Percentiles rank a stretch among this genome's conserved stretches.
These are phyloP conservation scores for Strigops habroptila DNA, from an alignment of 2,113 vertebrate species.

Conservation along the genomic window DNA sequence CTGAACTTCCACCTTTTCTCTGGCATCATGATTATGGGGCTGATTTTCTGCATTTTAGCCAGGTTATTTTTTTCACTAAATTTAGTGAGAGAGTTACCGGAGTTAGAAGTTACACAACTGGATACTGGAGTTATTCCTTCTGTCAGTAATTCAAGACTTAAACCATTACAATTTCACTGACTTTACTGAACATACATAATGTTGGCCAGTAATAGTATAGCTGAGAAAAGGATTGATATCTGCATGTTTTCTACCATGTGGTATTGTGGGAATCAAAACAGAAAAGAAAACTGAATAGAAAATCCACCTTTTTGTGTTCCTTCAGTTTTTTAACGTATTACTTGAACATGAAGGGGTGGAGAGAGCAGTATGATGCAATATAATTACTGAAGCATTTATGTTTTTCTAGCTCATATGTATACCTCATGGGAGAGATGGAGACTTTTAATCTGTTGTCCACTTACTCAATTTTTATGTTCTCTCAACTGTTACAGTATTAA, in stretches of 20 bases:
- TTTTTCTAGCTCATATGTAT: not conserved
- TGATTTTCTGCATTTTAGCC: not conserved
- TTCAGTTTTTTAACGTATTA: not conserved
- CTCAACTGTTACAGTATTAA: not conserved
- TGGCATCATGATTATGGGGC: not conserved
- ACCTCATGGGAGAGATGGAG: not conserved
- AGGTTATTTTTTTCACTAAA: not conserved
- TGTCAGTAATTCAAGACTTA: not conserved
- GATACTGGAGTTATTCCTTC: not conserved
- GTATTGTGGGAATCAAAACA: not conserved
- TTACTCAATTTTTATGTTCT: not conserved
- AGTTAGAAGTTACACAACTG: not conserved
- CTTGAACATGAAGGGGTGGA: not conserved
- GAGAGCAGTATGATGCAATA: not conserved
- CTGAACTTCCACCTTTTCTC: not conserved
- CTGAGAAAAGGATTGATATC: not conserved
- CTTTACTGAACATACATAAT: not conserved
- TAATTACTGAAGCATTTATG: not conserved
- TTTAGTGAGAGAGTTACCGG: not conserved
- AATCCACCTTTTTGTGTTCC: not conserved
- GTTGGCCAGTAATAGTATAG: not conserved
- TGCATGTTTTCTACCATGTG: not conserved
- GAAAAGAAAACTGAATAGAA: not conserved
- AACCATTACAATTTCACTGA: not conserved
- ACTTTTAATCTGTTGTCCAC: not conserved